Base-by-base conservation (phyloP, 2,797 vertebrate species). In the Enteromius unitaeniatus region DNA sequence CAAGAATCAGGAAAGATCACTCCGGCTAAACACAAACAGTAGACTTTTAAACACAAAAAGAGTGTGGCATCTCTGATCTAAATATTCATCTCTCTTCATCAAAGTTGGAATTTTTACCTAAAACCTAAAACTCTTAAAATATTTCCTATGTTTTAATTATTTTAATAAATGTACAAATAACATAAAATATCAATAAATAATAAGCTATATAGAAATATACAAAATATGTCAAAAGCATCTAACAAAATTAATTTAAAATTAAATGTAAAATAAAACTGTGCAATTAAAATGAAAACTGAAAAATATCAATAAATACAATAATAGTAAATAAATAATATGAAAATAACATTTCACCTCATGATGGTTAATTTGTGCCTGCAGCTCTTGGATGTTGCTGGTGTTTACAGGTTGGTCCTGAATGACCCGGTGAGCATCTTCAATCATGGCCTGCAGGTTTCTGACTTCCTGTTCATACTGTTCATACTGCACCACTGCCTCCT, bases 381-480 rank as follows among this genome's bases (percentile, higher is more conserved):
- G 95, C 88, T 99, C 97, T 90, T 97, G 97, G 86, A 99, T 99
- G 89, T 97, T 99, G 81, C 91, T 96, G 68, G 96, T 97, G 87
- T 96, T 93, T 87, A 98, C 93, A 0, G 96, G 96, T 1, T 95
- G 95, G 86, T 97, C 96, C 90, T 97, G 96, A 77, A 99, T 97
- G 87, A 97, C 96, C 4, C 87, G 92, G 87, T 99, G 97, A 34
- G 98, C 97, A 0, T 93, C 96, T 89, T 99, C 97, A 85, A 99
- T 98, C 86, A 98, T 93, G 85, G 96, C 94, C 91, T 99, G 98
- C n/a, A 99, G 95, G 87, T 96, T 95, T 85, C 94, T 97, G 93
- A 99, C 97, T 90, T 99, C 98, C 92, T 97, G 97, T 74, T 99
- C 97, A 37, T 97, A 99, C 72, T 99, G 98, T 62, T 98, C 98